Conservation (phyloP, 1,140 invertebrate genomes). For the Cydia pomonella region DNA sequence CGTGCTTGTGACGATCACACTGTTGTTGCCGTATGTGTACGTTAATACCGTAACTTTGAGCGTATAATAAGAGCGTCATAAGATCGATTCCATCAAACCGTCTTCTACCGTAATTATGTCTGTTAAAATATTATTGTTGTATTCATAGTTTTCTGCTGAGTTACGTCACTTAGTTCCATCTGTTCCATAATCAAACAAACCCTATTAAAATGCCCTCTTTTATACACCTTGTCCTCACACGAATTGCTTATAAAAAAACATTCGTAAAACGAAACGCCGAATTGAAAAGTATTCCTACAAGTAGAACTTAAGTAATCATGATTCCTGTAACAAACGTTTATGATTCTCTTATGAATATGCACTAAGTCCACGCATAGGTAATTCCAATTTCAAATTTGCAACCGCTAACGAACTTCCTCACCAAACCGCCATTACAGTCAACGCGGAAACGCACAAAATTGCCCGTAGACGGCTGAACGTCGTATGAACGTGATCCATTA, state of each 20-base stretch:
- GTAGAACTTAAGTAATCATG: background rate
- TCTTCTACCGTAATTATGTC: too few relatives aligned
- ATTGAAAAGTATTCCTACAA: background rate
- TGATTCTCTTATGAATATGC: background rate
- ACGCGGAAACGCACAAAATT: conserved; percentile 14
- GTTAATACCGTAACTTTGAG: too few relatives aligned
- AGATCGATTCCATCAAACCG: too few relatives aligned
- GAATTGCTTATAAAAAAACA: background rate
- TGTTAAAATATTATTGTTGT: too few relatives aligned
- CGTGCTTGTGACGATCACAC: too few relatives aligned
- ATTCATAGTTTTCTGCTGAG: too few relatives aligned
- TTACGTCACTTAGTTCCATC: too few relatives aligned
- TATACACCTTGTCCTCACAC: too few relatives aligned
- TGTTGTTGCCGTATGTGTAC: too few relatives aligned
- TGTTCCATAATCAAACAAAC: too few relatives aligned
- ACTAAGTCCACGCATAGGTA: background rate
- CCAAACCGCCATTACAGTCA: background rate
- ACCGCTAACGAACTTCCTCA: conserved; percentile 4
- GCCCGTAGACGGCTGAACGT: conserved; percentile 1
- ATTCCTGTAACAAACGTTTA: background rate
- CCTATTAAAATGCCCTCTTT: too few relatives aligned
- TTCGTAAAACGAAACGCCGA: background rate
- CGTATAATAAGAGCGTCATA: too few relatives aligned
- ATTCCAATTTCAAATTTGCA: conserved; percentile 12
- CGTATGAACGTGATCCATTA: conserved; percentile 9